Evolutionary conservation across 1,140 invertebrate genomes (phyloP), one percentile per base, ranked within the genome.

Genomic region (Pantala flavescens): DNA sequence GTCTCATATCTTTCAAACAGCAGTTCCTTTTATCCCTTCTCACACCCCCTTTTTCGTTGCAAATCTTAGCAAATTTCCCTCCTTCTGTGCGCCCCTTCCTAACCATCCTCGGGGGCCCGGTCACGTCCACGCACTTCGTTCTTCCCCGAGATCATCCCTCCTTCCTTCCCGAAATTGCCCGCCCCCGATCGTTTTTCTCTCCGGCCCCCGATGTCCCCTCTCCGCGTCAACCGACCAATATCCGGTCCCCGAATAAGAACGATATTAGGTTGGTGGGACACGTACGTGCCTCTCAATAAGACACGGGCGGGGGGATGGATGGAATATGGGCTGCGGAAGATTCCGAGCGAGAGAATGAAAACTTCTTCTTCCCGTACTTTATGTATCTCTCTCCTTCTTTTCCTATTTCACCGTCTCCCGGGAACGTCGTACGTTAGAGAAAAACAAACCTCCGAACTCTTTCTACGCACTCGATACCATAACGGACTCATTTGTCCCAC

Each of bases 51-150:
- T 12, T 21, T 1, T 63, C 49, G 3, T 19, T 16, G 49, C 49
- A 63, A 63, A 63, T 63, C 49, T 19, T 63, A 63, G 49, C 49
- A 63, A 63, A 63, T 63, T 36, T 63, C 49, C 49, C 49, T 63
- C 49, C n/a, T 12, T 3, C 12, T 14, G 49, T 12, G 16, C n/a
- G 5, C n/a, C 49, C 49, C 49, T 21, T 14, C 49, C 49, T 63
- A 16, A 3, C 49, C 49, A 5, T 14, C 49, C 49, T 12, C 49
- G n/a, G n/a, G n/a, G n/a, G n/a, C 5, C 49, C 49, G 12, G 49
- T 63, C 49, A 63, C 49, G 49, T 63, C 49, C 49, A 3, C 12
- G n/a, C 12, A 16, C 49, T 63, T 63, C 14, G 49, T 63, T 63
- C 49, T 63, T 63, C 49, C 49, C 49, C 49, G n/a, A 21, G 49